Evolutionary conservation across 2,797 vertebrate species (phyloP).

Genomic region (Botia kubotai): DNA sequence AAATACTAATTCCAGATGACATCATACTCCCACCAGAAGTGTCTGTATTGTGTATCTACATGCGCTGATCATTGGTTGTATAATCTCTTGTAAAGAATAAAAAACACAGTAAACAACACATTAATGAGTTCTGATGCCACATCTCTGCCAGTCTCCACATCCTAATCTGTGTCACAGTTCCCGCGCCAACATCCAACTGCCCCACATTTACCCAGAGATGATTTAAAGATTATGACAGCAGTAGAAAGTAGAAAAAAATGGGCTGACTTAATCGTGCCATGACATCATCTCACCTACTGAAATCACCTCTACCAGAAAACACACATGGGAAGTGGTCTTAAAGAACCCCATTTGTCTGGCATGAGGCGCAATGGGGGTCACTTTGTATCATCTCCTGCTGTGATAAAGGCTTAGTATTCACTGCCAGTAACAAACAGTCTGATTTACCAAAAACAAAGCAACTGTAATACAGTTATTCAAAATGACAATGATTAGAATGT

Average conservation of each 20-base stretch:
- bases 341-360: constrained; percentile 28
- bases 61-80: background rate
- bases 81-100: background rate
- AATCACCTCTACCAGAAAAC: constrained; percentile 15
- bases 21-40: background rate
- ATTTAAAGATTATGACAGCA: constrained; percentile 18
- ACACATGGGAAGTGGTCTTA: constrained; percentile 9
- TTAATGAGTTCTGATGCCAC: constrained; percentile 1
- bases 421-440: background rate
- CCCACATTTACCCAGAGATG: constrained; percentile 18
- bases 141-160: background rate
- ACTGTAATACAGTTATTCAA: background rate
- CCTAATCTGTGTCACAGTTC: constrained; percentile 34
- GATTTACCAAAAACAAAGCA: background rate
- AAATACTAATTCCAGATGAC: background rate
- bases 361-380: background rate
- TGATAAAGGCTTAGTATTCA: constrained; percentile 5
- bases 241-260: background rate
- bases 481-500: background rate
- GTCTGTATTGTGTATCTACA: background rate
- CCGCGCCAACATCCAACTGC: constrained; percentile 11
- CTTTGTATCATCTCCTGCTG: background rate
- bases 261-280: background rate
- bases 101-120: background rate
- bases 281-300: background rate